Evolutionary conservation across 2,113 vertebrate genomes (phyloP).

Genomic region (Lontra canadensis): DNA sequence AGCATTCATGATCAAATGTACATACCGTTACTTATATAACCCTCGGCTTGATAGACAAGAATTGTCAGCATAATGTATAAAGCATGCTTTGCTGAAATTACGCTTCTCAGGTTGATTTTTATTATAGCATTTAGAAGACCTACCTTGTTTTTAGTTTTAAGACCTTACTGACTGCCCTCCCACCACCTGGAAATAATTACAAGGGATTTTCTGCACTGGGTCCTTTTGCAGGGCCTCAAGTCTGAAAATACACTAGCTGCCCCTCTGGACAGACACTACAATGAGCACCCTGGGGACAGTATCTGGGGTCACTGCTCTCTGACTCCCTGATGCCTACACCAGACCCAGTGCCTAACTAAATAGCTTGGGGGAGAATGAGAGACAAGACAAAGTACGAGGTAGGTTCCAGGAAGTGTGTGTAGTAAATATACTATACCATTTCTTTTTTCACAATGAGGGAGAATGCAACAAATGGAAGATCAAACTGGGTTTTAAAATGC

Average conservation of each 20-base stretch:
- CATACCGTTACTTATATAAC: not conserved
- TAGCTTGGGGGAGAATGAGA: not conserved
- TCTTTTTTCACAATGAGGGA: not conserved
- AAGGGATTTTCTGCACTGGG: not conserved
- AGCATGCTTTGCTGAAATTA: not conserved
- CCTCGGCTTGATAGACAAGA: not conserved
- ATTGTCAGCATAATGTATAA: not conserved
- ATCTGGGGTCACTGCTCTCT: not conserved
- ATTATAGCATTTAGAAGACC: not conserved
- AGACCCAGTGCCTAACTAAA: not conserved
- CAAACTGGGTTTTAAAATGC: not conserved
- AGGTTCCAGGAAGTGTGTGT: not conserved
- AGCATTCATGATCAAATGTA: not conserved
- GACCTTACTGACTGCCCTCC: not conserved
- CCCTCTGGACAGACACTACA: not conserved
- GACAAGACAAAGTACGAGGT: not conserved
- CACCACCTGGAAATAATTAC: not conserved
- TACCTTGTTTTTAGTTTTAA: not conserved
- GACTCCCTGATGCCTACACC: not conserved
- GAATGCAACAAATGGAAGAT: not conserved
- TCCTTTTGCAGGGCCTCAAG: not conserved
- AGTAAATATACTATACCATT: not conserved
- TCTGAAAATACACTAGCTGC: not conserved
- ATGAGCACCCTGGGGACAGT: too few species aligned
- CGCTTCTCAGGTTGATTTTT: not conserved